Evolutionary conservation across 2,888 invertebrate species (phyloP).

Genomic region (Linhomoeus sp.): DNA sequence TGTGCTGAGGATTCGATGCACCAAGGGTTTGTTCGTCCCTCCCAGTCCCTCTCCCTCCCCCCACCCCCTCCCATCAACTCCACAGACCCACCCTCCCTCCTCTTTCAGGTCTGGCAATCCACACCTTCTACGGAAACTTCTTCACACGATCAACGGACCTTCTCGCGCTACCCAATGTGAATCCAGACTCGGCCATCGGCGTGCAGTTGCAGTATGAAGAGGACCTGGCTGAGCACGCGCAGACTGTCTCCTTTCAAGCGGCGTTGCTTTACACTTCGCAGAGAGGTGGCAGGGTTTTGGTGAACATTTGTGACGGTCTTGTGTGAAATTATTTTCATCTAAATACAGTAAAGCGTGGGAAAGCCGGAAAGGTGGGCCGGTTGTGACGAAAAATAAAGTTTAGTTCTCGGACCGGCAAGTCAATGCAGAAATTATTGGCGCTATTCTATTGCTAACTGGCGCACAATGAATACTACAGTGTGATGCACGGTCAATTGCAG

Average conservation of each 20-base stretch:
- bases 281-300: constrained; percentile 43
- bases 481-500: constrained; percentile 37
- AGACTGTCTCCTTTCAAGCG: constrained; percentile 80
- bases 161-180: constrained; percentile 81
- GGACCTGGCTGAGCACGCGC: constrained; percentile 55
- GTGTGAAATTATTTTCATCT: too few species aligned
- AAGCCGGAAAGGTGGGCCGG: too few species aligned
- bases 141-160: constrained; percentile 94
- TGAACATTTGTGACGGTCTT: too few species aligned
- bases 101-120: constrained; percentile 67
- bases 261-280: constrained; percentile 87
- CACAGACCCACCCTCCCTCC: too few species aligned
- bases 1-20: constrained; percentile 87
- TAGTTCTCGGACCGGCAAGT: too few species aligned
- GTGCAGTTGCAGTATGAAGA: constrained; percentile 80
- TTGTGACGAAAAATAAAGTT: too few species aligned
- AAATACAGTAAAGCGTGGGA: too few species aligned
- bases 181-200: constrained; percentile 90
- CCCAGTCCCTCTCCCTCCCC: not conserved
- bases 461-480: too few species aligned
- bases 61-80: too few species aligned
- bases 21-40: constrained; percentile 40
- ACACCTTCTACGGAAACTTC: constrained; percentile 98
- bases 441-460: too few species aligned
- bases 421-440: too few species aligned